Percentiles rank a stretch among this genome's conserved stretches.
Conservation (phyloP, 2,888 invertebrate species). For the Pollenia amentaria region DNA sequence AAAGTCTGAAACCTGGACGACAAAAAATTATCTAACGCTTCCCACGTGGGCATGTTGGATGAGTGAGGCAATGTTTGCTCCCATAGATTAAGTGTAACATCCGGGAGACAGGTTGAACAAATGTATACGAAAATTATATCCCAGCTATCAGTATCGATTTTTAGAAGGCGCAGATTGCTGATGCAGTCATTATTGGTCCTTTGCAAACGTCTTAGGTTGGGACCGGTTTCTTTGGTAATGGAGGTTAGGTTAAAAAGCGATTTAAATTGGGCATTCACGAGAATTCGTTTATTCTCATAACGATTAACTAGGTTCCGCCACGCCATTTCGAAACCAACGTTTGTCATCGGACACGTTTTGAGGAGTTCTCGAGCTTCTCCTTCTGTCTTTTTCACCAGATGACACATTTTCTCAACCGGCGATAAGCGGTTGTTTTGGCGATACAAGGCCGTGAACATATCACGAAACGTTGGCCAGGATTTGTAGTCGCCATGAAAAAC, state of each 20-base stretch:
- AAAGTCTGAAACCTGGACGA: not conserved
- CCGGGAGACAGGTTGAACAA: constrained; percentile 26
- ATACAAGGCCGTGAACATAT: too few species aligned
- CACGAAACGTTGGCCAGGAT: too few species aligned
- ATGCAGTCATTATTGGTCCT: constrained; percentile 25
- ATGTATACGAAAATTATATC: constrained; percentile 32
- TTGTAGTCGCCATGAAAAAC: too few species aligned
- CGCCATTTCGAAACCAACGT: too few species aligned
- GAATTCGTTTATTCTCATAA: constrained; percentile 37
- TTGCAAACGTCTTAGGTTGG: constrained; percentile 3
- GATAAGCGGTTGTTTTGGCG: too few species aligned
- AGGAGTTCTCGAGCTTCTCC: too few species aligned
- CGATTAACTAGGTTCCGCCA: too few species aligned
- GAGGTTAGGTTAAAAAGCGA: constrained; percentile 25
- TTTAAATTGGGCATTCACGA: constrained; percentile 28
- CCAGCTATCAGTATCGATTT: constrained; percentile 11
- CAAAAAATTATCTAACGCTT: too few species aligned
- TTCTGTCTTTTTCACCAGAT: too few species aligned
- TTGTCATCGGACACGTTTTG: too few species aligned
- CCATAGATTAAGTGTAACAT: constrained; percentile 1
- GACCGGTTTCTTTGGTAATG: constrained; percentile 3
- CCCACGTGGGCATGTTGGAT: too few species aligned
- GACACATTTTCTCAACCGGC: too few species aligned
- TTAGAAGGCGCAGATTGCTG: not conserved
- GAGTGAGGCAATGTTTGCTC: not conserved